phyloP scores from a whole-genome alignment of 2,797 vertebrate genomes.

The Graptemys geographica region DNA sequence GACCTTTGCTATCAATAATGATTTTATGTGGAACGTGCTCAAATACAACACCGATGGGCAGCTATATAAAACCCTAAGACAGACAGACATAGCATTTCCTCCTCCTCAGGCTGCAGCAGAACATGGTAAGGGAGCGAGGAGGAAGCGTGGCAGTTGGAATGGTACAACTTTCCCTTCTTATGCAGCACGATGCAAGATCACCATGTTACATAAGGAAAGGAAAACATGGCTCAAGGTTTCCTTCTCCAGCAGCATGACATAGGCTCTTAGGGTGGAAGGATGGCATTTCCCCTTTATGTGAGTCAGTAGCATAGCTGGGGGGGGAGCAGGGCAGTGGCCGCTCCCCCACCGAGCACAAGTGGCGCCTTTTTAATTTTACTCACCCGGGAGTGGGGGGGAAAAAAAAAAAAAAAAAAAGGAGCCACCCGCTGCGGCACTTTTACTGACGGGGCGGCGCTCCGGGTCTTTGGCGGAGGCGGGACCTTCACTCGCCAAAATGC shows the following conservation, averaged over 20 bases:
- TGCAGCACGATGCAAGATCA: background rate
- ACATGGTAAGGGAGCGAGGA: background rate
- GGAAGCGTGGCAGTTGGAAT: background rate
- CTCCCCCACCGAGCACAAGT: too few relatives aligned
- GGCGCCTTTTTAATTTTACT: too few relatives aligned
- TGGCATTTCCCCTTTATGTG: background rate
- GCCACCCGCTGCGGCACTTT: too few relatives aligned
- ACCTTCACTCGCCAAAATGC: too few relatives aligned
- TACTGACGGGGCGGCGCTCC: too few relatives aligned
- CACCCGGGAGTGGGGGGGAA: too few relatives aligned
- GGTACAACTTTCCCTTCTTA: background rate
- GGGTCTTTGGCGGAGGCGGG: too few relatives aligned
- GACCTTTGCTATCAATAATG: background rate
- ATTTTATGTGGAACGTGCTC: background rate
- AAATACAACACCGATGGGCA: background rate
- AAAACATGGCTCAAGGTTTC: slow-evolving; percentile 18
- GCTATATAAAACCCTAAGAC: background rate
- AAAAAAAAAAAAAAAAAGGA: too few relatives aligned
- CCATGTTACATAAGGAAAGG: background rate
- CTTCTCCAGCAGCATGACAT: slow-evolving; percentile 9
- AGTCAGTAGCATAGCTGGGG: background rate
- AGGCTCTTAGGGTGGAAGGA: background rate
- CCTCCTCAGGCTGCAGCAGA: background rate
- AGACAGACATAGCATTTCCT: background rate
- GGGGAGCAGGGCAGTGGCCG: too few relatives aligned